Conservation (phyloP, 2,888 invertebrate genomes). For the Idaea straminata region DNA sequence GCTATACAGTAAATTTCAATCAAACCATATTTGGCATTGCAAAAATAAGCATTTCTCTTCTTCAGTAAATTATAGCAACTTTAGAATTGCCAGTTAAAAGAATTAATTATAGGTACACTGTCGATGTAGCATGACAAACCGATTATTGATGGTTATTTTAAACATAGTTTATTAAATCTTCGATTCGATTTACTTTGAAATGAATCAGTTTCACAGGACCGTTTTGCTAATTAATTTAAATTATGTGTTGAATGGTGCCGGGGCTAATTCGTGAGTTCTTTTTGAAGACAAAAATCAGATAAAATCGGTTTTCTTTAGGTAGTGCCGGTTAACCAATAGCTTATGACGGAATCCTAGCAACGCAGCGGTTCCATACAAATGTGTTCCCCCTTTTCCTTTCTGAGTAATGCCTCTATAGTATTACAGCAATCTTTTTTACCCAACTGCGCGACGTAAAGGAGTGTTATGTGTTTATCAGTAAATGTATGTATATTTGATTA, state of each 20-base stretch:
- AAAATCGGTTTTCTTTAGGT: background rate
- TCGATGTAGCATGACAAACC: background rate
- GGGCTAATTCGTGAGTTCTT: background rate
- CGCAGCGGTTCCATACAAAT: too few species aligned
- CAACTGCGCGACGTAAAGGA: too few species aligned
- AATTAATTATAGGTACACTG: background rate
- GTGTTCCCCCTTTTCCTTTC: too few species aligned
- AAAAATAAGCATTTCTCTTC: background rate
- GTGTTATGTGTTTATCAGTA: too few species aligned
- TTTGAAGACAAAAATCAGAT: background rate
- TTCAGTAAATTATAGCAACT: background rate
- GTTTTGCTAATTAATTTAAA: background rate
- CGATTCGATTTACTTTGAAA: background rate
- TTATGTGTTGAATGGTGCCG: background rate
- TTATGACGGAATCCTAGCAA: too few species aligned
- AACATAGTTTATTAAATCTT: background rate
- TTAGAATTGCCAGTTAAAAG: background rate
- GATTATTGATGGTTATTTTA: background rate
- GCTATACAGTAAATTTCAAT: background rate
- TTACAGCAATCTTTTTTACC: too few species aligned
- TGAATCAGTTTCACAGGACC: background rate
- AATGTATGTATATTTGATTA: too few species aligned
- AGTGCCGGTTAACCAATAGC: too few species aligned
- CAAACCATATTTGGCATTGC: background rate
- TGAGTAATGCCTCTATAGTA: too few species aligned